phyloP scores from a whole-genome alignment of 2,797 vertebrate species.

The Ceryle rudis region DNA sequence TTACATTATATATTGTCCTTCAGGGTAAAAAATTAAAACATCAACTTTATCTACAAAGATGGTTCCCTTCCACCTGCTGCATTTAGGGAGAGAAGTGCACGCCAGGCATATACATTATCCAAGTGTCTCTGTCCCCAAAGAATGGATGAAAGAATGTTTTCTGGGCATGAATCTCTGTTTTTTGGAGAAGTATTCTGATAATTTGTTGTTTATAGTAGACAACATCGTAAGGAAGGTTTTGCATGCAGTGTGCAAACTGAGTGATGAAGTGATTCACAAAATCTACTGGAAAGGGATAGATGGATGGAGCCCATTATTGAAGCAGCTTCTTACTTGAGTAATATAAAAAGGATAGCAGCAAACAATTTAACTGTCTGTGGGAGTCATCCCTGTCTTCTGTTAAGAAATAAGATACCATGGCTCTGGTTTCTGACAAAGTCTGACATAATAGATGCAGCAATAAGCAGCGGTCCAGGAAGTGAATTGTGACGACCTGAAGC shows the following conservation, averaged over 20 bases:
- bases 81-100: background rate
- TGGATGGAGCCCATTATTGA: background rate
- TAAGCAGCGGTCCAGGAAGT: background rate
- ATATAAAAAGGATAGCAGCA: background rate
- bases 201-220: slow-evolving; percentile 2
- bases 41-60: slow-evolving; percentile 38
- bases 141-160: slow-evolving; percentile 41
- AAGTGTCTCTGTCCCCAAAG: slow-evolving; percentile 10
- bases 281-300: background rate
- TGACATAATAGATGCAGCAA: background rate
- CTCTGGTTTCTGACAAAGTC: background rate
- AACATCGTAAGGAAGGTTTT: background rate
- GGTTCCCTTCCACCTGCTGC: slow-evolving; percentile 2
- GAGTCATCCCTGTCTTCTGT: background rate
- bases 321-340: background rate
- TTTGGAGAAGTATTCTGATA: background rate
- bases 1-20: slow-evolving; percentile 30
- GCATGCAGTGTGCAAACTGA: background rate
- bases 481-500: background rate
- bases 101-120: background rate
- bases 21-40: slow-evolving; percentile 39
- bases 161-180: background rate
- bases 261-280: background rate
- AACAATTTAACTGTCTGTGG: background rate
- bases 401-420: background rate